phyloP scores from a whole-genome alignment of 2,113 vertebrate genomes.

The Ailuropoda melanoleuca region DNA sequence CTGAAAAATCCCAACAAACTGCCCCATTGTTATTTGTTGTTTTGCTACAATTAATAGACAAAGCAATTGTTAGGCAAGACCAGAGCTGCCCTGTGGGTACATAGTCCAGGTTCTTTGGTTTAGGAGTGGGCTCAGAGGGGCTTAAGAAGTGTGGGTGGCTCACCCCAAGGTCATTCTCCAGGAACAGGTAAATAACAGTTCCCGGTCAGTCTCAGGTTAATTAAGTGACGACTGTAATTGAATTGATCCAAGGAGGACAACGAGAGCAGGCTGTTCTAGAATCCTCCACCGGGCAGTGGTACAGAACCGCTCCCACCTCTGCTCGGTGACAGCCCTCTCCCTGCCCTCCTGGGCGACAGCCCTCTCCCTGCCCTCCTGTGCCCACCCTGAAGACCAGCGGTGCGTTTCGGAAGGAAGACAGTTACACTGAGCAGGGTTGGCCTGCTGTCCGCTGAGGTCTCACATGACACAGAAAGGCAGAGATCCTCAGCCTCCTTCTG shows the following conservation, averaged over 20 bases:
- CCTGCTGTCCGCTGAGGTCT: not conserved
- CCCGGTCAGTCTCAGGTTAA: not conserved
- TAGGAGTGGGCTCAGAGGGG: not conserved
- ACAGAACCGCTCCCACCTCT: too few relatives aligned
- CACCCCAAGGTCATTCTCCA: not conserved
- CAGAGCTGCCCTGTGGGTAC: not conserved
- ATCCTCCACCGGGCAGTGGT: accelerated
- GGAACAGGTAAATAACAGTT: not conserved
- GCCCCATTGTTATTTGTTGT: not conserved
- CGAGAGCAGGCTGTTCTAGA: not conserved
- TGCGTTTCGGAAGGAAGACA: not conserved
- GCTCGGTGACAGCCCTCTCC: too few relatives aligned
- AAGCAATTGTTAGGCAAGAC: not conserved
- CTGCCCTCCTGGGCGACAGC: too few relatives aligned
- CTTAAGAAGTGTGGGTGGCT: not conserved
- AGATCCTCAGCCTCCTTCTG: not conserved
- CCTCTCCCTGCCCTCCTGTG: accelerated
- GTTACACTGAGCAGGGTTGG: accelerated
- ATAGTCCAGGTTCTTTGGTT: not conserved
- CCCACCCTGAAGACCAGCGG: not conserved
- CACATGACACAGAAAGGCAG: not conserved
- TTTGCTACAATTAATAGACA: not conserved
- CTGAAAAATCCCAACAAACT: not conserved
- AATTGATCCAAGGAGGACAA: not conserved
- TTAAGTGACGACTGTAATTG: accelerated